These are phyloP conservation scores for Eublepharis macularius DNA, from an alignment of 2,113 vertebrate genomes.

Conservation along the genomic window DNA sequence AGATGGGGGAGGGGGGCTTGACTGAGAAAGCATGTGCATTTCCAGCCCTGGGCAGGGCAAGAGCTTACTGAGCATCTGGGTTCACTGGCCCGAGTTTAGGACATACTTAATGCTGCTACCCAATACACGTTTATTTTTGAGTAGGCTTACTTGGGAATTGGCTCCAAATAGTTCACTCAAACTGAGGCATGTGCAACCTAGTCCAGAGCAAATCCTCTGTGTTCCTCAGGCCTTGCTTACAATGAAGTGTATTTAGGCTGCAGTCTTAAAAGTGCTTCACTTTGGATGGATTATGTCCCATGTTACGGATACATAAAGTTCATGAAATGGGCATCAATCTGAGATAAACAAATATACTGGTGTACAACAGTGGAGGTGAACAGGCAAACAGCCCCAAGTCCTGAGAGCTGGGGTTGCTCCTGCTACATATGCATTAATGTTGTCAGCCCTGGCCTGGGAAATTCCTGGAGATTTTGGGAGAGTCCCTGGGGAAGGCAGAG, in stretches of 20 bases:
- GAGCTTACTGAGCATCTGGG: too few species aligned
- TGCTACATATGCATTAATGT: slow-evolving; percentile 19
- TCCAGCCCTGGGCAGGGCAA: too few species aligned
- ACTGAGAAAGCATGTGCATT: slow-evolving; percentile 31
- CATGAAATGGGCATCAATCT: background rate
- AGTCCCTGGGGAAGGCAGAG: too few species aligned
- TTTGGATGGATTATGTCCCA: slow-evolving; percentile 12
- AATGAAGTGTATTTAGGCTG: too few species aligned
- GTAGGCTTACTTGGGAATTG: background rate
- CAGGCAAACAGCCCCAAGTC: slow-evolving; percentile 9
- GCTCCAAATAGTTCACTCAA: background rate
- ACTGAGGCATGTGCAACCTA: background rate
- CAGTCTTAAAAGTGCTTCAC: background rate
- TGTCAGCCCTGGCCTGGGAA: background rate
- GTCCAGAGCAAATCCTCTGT: too few species aligned
- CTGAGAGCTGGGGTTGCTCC: slow-evolving; percentile 12
- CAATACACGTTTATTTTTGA: too few species aligned
- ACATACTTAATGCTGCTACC: background rate
- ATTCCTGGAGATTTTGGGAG: too few species aligned
- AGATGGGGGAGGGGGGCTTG: background rate
- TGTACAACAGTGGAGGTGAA: slow-evolving; percentile 6
- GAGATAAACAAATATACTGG: slow-evolving; percentile 12
- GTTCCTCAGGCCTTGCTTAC: background rate
- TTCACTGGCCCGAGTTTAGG: background rate
- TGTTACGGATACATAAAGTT: slow-evolving; percentile 59